Evolutionary conservation across 2,797 vertebrate genomes (phyloP).

Genomic region (Merluccius polli): DNA sequence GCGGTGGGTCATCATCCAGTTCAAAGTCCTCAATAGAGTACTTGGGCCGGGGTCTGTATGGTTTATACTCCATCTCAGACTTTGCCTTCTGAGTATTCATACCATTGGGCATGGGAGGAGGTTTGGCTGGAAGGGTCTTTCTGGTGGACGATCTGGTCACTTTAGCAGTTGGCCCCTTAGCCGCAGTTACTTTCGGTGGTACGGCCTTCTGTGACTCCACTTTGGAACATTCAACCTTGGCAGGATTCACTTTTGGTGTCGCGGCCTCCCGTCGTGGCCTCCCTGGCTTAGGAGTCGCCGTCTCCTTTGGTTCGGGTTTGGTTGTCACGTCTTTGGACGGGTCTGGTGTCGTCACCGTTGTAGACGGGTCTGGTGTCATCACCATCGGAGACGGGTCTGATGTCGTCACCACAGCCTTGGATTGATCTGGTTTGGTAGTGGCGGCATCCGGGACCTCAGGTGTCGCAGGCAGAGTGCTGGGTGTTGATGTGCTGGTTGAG

Average conservation of each 20-base stretch:
- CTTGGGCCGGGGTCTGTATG: slow-evolving; percentile 74
- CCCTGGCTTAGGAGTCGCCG: slow-evolving; percentile 3
- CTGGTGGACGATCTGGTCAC: slow-evolving; percentile 55
- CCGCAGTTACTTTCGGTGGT: slow-evolving; percentile 30
- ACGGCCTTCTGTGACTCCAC: slow-evolving; percentile 54
- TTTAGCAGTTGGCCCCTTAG: slow-evolving; percentile 52
- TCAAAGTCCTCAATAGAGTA: slow-evolving; percentile 78
- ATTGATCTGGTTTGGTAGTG: background rate
- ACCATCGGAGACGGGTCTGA: background rate
- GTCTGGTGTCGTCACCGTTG: background rate
- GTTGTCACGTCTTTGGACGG: background rate
- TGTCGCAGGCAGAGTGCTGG: background rate
- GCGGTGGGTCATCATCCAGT: slow-evolving; percentile 71
- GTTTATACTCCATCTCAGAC: slow-evolving; percentile 71
- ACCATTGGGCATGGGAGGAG: slow-evolving; percentile 78
- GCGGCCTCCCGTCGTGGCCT: slow-evolving; percentile 38
- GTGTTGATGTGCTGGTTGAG: background rate
- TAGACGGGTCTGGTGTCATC: background rate
- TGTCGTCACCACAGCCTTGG: background rate
- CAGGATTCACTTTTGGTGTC: slow-evolving; percentile 27
- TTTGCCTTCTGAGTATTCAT: slow-evolving; percentile 63
- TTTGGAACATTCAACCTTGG: slow-evolving; percentile 46
- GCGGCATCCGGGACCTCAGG: slow-evolving; percentile 7
- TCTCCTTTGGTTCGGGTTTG: background rate
- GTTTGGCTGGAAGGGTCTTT: slow-evolving; percentile 65